These are phyloP conservation scores for Regulus satrapa DNA, from an alignment of 2,113 vertebrate genomes.

Conservation along the genomic window DNA sequence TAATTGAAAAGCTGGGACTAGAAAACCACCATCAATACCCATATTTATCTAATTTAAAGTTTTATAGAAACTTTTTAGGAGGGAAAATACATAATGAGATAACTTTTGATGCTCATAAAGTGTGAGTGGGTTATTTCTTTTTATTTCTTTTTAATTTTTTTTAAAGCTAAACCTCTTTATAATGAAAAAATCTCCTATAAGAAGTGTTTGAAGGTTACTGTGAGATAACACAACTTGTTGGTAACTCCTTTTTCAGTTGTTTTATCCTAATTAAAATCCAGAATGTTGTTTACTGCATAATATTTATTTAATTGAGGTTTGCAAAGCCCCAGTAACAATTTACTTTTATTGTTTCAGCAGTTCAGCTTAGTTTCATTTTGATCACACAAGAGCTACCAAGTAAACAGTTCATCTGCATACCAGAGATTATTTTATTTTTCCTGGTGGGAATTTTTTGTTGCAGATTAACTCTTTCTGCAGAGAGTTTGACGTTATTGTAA, in stretches of 20 bases:
- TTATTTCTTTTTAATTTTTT: background rate
- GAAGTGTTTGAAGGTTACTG: background rate
- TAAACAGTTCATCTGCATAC: slow-evolving; percentile 15
- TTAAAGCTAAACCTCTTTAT: background rate
- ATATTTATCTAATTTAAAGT: slow-evolving; percentile 29
- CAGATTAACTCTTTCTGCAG: slow-evolving; percentile 41
- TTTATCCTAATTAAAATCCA: slow-evolving; percentile 62
- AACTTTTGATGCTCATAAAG: background rate
- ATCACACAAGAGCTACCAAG: slow-evolving; percentile 18
- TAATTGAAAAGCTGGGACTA: slow-evolving; percentile 27
- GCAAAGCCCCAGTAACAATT: slow-evolving; percentile 52
- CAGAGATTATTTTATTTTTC: background rate
- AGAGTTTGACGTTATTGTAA: background rate
- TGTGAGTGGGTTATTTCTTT: background rate
- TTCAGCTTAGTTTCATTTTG: slow-evolving; percentile 43
- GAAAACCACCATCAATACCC: background rate
- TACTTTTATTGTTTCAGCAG: slow-evolving; percentile 51
- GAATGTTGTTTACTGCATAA: slow-evolving; percentile 33
- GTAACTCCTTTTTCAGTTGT: slow-evolving; percentile 11
- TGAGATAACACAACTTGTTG: background rate
- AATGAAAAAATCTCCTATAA: background rate
- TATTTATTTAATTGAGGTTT: slow-evolving; percentile 61
- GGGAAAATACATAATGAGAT: background rate
- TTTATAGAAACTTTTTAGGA: background rate
- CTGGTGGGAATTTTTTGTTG: background rate